Conservation (phyloP, 2,888 invertebrate genomes). For the Seira musarum region DNA sequence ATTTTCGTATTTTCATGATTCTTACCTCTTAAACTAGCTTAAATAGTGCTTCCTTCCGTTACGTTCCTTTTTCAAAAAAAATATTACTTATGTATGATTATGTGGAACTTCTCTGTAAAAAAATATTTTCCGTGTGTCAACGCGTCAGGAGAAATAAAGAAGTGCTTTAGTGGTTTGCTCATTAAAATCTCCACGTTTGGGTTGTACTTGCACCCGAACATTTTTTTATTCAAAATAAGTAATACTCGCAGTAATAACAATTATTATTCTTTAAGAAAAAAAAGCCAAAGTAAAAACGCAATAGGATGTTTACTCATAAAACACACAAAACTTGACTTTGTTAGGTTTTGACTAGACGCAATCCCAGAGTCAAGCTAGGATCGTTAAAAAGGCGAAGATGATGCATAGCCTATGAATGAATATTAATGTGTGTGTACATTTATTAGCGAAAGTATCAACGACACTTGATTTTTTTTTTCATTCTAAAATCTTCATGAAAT, state of each 20-base stretch:
- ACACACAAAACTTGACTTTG: slow-evolving; percentile 43
- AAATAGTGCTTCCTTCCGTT: too few species aligned
- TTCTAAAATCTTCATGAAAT: not conserved
- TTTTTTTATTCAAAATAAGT: not conserved
- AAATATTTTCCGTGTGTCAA: slow-evolving; percentile 30
- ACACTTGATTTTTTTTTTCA: slow-evolving; percentile 8
- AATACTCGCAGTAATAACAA: not conserved
- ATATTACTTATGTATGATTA: not conserved
- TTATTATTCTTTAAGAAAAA: not conserved
- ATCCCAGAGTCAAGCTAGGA: not conserved
- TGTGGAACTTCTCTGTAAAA: not conserved
- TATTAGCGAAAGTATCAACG: slow-evolving; percentile 23
- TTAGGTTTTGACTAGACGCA: slow-evolving; percentile 36
- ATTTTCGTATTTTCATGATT: slow-evolving; percentile 20
- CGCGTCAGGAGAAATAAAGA: slow-evolving; percentile 30
- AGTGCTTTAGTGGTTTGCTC: slow-evolving; percentile 29
- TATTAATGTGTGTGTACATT: slow-evolving; percentile 26
- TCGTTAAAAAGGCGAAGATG: not conserved
- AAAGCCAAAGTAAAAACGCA: too few species aligned
- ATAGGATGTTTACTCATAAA: too few species aligned
- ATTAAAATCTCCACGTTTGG: slow-evolving; percentile 51
- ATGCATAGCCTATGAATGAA: not conserved
- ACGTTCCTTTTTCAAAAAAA: slow-evolving; percentile 42
- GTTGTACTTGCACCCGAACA: not conserved
- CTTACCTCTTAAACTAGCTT: slow-evolving; percentile 44